Percentiles rank a stretch among this genome's conserved stretches.
These are phyloP conservation scores for Lutraria rhynchaena DNA, from an alignment of 1,140 invertebrate species.

Conservation along the genomic window DNA sequence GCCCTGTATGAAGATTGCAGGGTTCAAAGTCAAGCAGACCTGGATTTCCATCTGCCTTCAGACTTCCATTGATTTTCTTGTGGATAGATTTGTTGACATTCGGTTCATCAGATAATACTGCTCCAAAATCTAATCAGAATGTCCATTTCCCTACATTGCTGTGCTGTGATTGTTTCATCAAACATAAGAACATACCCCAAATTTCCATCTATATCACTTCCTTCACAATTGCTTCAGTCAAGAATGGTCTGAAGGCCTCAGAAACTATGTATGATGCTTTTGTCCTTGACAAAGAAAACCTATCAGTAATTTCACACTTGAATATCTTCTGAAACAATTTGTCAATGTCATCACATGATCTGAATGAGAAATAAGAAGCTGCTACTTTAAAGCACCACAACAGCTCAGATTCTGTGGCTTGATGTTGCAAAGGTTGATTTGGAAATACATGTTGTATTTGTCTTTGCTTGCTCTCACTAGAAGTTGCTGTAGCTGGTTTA, in stretches of 20 bases:
- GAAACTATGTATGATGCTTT: conserved; percentile 37
- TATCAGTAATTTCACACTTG: conserved; percentile 59
- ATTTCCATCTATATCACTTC: conserved; percentile 35
- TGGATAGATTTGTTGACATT: conserved; percentile 53
- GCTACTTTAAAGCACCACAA: conserved; percentile 35
- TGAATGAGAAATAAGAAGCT: conserved; percentile 39
- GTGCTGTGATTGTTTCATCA: conserved; percentile 29
- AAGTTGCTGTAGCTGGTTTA: not conserved
- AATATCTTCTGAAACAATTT: conserved; percentile 41
- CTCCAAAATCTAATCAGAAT: conserved; percentile 51
- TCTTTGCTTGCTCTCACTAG: not conserved
- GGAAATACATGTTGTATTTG: conserved; percentile 26
- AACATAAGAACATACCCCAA: conserved; percentile 36
- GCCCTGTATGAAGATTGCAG: conserved; percentile 45
- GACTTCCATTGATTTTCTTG: conserved; percentile 18
- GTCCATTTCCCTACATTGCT: conserved; percentile 19
- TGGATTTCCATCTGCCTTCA: conserved; percentile 10
- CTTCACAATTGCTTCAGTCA: conserved; percentile 38
- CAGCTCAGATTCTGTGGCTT: conserved; percentile 30
- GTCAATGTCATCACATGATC: conserved; percentile 44
- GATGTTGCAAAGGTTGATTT: conserved; percentile 30
- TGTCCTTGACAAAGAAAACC: conserved; percentile 28
- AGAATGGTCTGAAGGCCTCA: conserved; percentile 27
- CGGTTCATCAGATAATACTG: conserved; percentile 39
- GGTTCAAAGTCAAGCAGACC: conserved; percentile 32